Evolutionary conservation across 1,140 invertebrate genomes (phyloP).

Genomic region (Thaumatotibia leucotreta): DNA sequence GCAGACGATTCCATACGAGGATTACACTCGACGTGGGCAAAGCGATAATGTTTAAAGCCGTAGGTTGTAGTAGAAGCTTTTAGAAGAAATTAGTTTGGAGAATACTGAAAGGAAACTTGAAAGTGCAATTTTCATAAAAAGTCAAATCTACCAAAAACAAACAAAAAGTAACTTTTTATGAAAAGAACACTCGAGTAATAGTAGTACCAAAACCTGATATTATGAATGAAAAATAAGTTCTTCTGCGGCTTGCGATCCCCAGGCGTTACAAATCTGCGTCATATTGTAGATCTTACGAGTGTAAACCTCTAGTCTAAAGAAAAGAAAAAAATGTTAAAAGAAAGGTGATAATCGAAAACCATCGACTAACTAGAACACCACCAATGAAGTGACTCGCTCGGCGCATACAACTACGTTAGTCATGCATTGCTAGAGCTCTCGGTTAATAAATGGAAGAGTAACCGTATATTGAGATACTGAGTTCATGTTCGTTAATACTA

Average conservation of each 20-base stretch:
- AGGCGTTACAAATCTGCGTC: background rate
- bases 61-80: background rate
- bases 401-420: constrained; percentile 7
- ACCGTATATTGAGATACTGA: background rate
- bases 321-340: background rate
- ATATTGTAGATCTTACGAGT: background rate
- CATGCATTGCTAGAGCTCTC: constrained; percentile 2
- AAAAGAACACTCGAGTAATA: background rate
- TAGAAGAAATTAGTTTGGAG: background rate
- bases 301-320: background rate
- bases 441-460: background rate
- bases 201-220: background rate
- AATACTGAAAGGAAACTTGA: background rate
- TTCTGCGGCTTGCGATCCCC: background rate
- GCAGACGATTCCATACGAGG: background rate
- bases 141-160: background rate
- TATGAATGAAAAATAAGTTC: background rate
- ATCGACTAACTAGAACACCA: background rate
- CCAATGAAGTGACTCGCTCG: constrained; percentile 1
- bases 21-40: constrained; percentile 7
- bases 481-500: background rate
- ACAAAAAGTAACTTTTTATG: background rate
- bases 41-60: background rate
- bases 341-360: background rate
- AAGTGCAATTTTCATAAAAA: background rate